Conservation (phyloP, 2,797 vertebrate species). For the Valencia hispanica region DNA sequence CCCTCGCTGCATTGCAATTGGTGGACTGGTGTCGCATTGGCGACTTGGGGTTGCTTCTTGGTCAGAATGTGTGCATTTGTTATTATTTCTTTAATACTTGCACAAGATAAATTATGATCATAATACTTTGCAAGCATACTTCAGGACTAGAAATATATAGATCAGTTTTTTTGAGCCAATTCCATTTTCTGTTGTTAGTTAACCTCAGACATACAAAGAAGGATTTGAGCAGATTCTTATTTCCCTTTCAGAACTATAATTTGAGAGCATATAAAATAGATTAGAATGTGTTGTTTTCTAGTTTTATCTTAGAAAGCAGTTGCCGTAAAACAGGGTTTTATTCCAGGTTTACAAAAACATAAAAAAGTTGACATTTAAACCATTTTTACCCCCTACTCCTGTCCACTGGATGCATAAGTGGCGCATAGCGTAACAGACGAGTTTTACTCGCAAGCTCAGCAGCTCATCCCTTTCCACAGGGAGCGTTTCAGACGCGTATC, state of each 20-base stretch:
- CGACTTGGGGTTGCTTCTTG: conserved; percentile 46
- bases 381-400: background rate
- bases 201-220: background rate
- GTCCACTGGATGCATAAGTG: no score
- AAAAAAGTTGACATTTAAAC: background rate
- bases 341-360: background rate
- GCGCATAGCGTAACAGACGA: no score
- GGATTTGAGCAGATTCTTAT: background rate
- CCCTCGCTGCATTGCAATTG: conserved; percentile 73
- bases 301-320: background rate
- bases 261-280: background rate
- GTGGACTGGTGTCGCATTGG: conserved; percentile 67
- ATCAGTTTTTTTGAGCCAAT: background rate
- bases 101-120: background rate
- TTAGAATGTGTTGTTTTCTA: background rate
- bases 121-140: conserved; percentile 16
- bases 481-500: no score
- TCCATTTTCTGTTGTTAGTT: background rate
- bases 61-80: conserved; percentile 15
- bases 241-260: background rate
- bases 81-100: conserved; percentile 2
- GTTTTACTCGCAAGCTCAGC: no score
- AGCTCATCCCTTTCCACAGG: no score
- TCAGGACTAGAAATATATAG: conserved; percentile 3
- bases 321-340: background rate